Conservation (phyloP, 2,888 invertebrate species). For the Ichneumoninae sp. region DNA sequence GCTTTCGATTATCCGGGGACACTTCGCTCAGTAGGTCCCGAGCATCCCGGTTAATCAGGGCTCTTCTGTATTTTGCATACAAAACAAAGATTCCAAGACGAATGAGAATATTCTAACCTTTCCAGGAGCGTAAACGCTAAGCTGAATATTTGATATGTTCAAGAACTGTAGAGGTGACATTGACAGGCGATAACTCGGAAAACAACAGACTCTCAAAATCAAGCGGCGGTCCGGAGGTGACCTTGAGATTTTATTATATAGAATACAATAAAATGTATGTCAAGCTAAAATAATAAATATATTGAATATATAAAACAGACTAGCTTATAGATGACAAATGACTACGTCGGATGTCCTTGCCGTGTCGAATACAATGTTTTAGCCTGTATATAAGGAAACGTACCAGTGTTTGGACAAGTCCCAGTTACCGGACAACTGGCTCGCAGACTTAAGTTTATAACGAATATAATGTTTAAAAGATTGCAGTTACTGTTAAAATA, state of each 20-base stretch:
- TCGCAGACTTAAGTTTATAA: no score
- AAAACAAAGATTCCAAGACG: neutral
- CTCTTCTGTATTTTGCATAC: neutral
- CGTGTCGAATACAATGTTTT: constrained; percentile 4
- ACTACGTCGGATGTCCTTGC: constrained; percentile 31
- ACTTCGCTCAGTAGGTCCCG: no score
- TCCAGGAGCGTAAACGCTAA: neutral
- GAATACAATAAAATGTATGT: neutral
- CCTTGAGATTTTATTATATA: neutral
- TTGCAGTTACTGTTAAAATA: no score
- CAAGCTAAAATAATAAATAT: no score
- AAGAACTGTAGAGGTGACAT: no score
- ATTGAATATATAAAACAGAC: no score
- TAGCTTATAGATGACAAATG: neutral
- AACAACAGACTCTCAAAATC: neutral
- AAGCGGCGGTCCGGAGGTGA: neutral
- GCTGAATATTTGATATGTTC: no score
- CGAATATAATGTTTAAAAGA: no score
- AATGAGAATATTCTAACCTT: neutral
- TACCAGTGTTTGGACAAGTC: no score
- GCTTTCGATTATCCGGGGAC: no score
- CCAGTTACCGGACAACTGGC: no score
- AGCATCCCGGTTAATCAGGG: no score
- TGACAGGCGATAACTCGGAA: neutral
- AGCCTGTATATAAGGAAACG: neutral